Conservation (phyloP, 2,113 vertebrate species). For the Eudyptes chrysolophus region DNA sequence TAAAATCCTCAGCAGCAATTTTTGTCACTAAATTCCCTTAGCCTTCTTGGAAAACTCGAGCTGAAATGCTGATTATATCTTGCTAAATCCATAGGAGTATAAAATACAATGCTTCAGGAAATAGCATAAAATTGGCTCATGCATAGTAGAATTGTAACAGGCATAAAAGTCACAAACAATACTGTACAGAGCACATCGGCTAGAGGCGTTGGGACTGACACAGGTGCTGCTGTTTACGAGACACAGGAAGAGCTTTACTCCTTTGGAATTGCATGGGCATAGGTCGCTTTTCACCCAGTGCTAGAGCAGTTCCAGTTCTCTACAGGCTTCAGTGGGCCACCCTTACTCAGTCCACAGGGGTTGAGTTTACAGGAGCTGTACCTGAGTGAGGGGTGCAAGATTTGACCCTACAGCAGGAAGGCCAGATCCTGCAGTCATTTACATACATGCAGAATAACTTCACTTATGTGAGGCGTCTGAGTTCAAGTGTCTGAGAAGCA, state of each 20-base stretch:
- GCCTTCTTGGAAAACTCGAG: constrained; percentile 43
- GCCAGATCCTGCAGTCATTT: neutral
- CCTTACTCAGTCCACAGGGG: constrained; percentile 30
- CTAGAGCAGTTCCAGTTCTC: constrained; percentile 24
- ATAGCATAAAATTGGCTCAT: constrained; percentile 9
- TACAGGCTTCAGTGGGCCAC: constrained; percentile 5
- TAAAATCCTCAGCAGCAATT: neutral
- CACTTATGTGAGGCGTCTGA: neutral
- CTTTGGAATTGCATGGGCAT: neutral
- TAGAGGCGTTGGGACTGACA: neutral
- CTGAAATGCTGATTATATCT: neutral
- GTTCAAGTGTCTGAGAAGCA: constrained; percentile 45
- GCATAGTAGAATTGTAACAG: neutral
- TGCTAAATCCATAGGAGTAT: neutral
- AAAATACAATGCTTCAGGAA: constrained; percentile 27
- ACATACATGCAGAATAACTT: neutral
- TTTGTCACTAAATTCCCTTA: constrained; percentile 18
- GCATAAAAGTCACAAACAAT: constrained; percentile 1
- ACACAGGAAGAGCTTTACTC: neutral
- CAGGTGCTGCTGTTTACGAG: neutral
- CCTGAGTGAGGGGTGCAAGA: constrained; percentile 34
- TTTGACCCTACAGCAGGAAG: neutral
- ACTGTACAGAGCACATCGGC: neutral
- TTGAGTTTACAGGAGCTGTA: constrained; percentile 28
- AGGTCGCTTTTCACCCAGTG: neutral